Evolutionary conservation across 2,797 vertebrate species (phyloP).

Genomic region (Anguilla pacifica): DNA sequence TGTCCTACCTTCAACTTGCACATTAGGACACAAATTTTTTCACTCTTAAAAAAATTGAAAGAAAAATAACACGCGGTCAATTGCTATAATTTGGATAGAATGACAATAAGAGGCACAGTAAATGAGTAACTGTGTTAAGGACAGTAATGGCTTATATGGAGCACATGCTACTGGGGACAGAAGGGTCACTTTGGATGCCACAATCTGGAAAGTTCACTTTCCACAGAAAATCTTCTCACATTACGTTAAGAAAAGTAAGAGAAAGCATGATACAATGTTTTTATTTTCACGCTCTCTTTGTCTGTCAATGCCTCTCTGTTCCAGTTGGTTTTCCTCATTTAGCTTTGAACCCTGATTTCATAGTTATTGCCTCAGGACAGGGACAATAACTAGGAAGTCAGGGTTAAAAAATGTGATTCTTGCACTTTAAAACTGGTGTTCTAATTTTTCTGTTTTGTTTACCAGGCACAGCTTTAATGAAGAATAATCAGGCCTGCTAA

Average conservation of each 20-base stretch:
- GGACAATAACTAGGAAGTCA: too few species aligned
- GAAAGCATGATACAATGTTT: constrained; percentile 19
- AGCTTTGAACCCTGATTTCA: constrained; percentile 28
- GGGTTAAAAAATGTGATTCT: constrained; percentile 35
- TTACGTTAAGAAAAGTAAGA: background rate
- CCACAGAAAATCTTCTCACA: background rate
- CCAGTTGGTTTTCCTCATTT: constrained; percentile 37
- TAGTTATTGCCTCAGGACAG: background rate
- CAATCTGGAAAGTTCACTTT: background rate
- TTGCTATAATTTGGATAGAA: background rate
- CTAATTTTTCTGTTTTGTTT: constrained; percentile 56
- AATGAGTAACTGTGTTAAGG: background rate
- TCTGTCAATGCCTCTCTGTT: constrained; percentile 31
- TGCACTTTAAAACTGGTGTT: constrained; percentile 42
- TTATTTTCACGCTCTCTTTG: background rate
- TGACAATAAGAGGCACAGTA: too few species aligned
- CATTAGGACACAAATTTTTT: background rate
- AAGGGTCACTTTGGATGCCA: background rate
- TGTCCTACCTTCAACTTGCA: background rate
- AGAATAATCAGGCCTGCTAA: constrained; percentile 61
- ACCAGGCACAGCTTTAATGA: constrained; percentile 72
- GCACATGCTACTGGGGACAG: background rate
- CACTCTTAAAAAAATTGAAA: background rate
- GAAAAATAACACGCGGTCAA: background rate
- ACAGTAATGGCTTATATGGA: background rate